A percentile compares a stretch with the other conserved stretches of the same genome.
These are phyloP conservation scores for Homarus americanus DNA, from an alignment of 1,140 invertebrate genomes.

Conservation along the genomic window DNA sequence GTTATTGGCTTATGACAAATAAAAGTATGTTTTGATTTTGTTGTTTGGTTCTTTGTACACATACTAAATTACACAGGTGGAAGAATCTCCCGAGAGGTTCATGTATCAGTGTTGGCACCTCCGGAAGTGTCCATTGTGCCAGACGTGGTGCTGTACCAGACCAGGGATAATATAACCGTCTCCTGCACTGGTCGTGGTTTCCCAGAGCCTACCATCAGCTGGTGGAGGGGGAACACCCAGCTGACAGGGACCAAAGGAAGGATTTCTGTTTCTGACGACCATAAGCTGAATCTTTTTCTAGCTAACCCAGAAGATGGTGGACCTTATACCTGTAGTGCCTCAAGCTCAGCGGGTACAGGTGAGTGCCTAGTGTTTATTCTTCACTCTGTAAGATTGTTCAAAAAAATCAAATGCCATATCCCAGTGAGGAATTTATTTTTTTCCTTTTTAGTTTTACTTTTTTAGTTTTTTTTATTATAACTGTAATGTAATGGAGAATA, in stretches of 20 bases:
- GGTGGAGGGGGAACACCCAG: slow-evolving; percentile 76
- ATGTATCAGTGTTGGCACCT: slow-evolving; percentile 76
- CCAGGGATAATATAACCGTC: slow-evolving; percentile 77
- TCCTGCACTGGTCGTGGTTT: slow-evolving; percentile 77
- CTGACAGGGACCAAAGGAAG: background rate
- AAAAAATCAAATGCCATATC: no score
- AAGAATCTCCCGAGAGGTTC: slow-evolving; percentile 74
- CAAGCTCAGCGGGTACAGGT: slow-evolving; percentile 79
- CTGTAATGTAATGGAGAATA: background rate
- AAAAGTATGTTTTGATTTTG: no score
- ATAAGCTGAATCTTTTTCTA: slow-evolving; percentile 67
- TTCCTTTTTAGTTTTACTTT: no score
- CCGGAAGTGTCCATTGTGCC: slow-evolving; percentile 77
- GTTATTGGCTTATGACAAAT: no score
- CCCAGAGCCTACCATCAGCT: slow-evolving; percentile 77
- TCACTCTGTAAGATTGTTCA: background rate
- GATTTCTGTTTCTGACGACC: background rate
- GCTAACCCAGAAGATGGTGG: slow-evolving; percentile 77
- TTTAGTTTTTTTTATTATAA: no score
- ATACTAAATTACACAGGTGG: slow-evolving; percentile 76
- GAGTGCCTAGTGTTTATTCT: background rate
- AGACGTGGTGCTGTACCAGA: background rate
- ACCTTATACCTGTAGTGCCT: slow-evolving; percentile 80
- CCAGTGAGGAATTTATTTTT: no score
- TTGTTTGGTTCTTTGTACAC: background rate